Percentiles rank a stretch among this genome's conserved stretches.
Evolutionary conservation across 2,888 invertebrate species (phyloP).

Genomic region (Deladenus siricidicola): DNA sequence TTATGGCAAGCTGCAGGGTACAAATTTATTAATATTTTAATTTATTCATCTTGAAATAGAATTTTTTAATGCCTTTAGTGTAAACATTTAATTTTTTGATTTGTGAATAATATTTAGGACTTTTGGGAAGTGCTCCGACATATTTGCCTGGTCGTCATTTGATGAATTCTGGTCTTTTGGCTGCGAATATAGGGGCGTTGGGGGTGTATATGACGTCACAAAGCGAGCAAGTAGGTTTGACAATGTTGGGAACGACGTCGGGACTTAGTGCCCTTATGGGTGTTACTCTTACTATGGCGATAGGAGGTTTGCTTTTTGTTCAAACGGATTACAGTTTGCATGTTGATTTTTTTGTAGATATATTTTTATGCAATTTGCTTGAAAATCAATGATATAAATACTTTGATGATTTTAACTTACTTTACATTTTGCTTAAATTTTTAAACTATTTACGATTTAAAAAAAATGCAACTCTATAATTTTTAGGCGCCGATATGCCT

Average conservation of each 20-base stretch:
- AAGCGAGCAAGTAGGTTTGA: constrained; percentile 65
- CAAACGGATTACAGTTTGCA: neutral
- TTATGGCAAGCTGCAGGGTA: constrained; percentile 76
- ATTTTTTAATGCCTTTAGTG: too few relatives aligned
- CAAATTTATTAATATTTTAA: neutral
- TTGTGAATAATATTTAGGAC: constrained; percentile 54
- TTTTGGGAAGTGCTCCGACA: constrained; percentile 71
- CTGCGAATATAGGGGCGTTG: constrained; percentile 68
- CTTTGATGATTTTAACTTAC: too few relatives aligned
- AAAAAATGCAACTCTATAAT: too few relatives aligned
- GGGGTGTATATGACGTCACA: constrained; percentile 64
- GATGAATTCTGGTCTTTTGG: constrained; percentile 61
- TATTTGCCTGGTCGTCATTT: constrained; percentile 74
- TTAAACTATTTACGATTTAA: too few relatives aligned
- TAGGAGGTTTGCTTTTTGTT: constrained; percentile 64
- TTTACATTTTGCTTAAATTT: too few relatives aligned
- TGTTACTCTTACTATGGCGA: constrained; percentile 76
- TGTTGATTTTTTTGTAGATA: too few relatives aligned
- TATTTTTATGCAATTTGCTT: too few relatives aligned
- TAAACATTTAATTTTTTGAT: neutral
- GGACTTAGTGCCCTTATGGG: constrained; percentile 73
- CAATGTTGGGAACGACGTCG: constrained; percentile 69
- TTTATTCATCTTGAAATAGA: neutral
- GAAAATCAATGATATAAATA: too few relatives aligned
- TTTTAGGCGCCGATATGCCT: constrained; percentile 78